Evolutionary conservation across 2,888 invertebrate species (phyloP).

Genomic region (Melanchra persicariae): DNA sequence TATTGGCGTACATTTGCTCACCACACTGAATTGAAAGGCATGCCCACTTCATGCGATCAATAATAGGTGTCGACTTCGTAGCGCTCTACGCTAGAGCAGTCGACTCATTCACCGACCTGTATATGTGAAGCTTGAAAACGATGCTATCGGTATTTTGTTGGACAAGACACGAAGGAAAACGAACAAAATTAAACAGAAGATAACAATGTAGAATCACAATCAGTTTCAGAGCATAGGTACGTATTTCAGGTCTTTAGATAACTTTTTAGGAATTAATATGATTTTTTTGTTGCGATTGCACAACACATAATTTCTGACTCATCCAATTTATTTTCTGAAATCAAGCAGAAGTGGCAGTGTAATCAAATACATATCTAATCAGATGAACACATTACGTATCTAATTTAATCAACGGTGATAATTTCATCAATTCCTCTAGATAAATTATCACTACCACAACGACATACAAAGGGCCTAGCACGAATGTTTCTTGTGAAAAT

Average conservation of each 20-base stretch:
- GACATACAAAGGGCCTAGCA: no score
- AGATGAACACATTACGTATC: no score
- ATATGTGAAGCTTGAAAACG: conserved; percentile 18
- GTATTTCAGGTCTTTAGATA: neutral
- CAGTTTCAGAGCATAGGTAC: no score
- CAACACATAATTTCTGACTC: neutral
- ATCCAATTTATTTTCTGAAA: neutral
- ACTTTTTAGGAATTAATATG: neutral
- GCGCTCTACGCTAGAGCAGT: neutral
- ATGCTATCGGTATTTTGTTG: conserved; percentile 15
- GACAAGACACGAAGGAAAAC: neutral
- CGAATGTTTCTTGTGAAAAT: no score
- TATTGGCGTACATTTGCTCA: no score
- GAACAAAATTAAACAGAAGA: neutral
- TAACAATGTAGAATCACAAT: no score
- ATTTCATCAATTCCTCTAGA: no score
- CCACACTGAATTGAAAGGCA: neutral
- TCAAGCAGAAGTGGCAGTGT: no score
- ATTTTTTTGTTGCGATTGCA: neutral
- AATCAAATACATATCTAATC: no score
- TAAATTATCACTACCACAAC: no score
- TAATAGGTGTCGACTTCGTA: neutral
- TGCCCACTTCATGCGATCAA: conserved; percentile 32
- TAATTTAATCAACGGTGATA: no score
- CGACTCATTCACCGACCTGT: conserved; percentile 31